Percentiles rank a stretch among this genome's conserved stretches.
Evolutionary conservation across 2,113 vertebrate species (phyloP).

Genomic region (Lipotes vexillifer): DNA sequence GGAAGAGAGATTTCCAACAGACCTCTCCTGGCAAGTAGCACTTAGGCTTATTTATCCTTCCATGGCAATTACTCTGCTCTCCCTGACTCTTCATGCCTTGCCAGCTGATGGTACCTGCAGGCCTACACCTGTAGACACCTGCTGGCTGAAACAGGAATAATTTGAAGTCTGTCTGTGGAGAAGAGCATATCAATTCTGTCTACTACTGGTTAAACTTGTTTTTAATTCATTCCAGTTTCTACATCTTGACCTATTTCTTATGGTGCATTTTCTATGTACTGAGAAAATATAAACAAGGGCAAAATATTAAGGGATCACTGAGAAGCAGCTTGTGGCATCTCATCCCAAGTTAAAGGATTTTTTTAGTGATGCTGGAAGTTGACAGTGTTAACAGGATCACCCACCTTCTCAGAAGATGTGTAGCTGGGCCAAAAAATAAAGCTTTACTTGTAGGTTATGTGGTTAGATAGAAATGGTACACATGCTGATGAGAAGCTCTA

Average conservation of each 20-base stretch:
- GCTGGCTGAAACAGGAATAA: neutral
- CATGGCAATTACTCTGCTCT: conserved; percentile 4
- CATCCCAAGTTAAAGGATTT: neutral
- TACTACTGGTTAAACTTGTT: neutral
- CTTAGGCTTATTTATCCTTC: conserved; percentile 48
- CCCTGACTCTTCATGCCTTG: neutral
- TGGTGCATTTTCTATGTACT: neutral
- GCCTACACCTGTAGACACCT: conserved; percentile 44
- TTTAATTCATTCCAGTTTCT: neutral
- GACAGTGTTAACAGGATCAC: neutral
- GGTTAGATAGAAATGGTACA: neutral
- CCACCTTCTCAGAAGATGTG: neutral
- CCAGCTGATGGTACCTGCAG: neutral
- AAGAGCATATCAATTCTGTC: neutral
- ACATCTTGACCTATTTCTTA: neutral
- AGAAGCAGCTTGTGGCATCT: neutral
- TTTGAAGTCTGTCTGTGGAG: neutral
- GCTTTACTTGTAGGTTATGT: neutral
- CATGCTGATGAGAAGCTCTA: neutral
- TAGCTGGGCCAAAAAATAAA: neutral
- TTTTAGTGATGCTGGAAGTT: neutral
- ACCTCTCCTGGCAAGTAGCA: neutral
- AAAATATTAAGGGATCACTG: neutral
- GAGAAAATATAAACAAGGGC: neutral
- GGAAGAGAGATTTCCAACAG: conserved; percentile 11